phyloP scores from a whole-genome alignment of 2,113 vertebrate species.

The Boleophthalmus pectinirostris region DNA sequence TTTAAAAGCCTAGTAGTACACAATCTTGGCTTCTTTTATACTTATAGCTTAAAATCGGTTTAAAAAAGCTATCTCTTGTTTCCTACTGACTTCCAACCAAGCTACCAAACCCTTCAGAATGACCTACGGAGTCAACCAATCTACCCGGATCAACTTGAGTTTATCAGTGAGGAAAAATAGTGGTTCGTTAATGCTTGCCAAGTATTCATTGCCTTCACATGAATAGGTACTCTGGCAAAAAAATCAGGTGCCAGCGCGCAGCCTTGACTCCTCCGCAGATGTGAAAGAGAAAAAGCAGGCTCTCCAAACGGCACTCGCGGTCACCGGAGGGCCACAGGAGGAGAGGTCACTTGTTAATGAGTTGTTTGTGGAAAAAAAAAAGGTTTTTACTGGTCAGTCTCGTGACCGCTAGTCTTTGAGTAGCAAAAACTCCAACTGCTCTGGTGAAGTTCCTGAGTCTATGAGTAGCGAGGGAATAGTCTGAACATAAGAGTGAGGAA shows the following conservation, averaged over 20 bases:
- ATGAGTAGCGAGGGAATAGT: conserved; percentile 19
- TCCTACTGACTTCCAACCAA: conserved; percentile 43
- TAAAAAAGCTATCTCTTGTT: conserved; percentile 28
- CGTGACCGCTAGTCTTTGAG: conserved; percentile 44
- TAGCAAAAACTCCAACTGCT: conserved; percentile 32
- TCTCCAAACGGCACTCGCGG: conserved; percentile 67
- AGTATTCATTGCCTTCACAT: conserved; percentile 65
- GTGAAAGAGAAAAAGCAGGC: conserved; percentile 67
- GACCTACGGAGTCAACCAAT: conserved; percentile 63
- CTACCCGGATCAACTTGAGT: conserved; percentile 71
- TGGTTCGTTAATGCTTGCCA: conserved; percentile 68
- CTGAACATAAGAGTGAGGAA: not conserved
- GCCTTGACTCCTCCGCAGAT: conserved; percentile 69
- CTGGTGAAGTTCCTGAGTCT: not conserved
- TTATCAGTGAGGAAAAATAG: conserved; percentile 69
- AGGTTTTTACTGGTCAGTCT: conserved; percentile 46
- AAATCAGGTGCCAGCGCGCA: conserved; percentile 60
- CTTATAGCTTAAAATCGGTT: conserved; percentile 3
- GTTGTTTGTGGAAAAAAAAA: conserved; percentile 59
- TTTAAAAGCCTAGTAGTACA: conserved; percentile 2
- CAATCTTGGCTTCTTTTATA: conserved; percentile 8
- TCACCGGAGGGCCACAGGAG: conserved; percentile 46
- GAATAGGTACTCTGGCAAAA: conserved; percentile 65
- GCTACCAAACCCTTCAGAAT: conserved; percentile 44
- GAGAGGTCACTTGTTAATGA: conserved; percentile 67